Conservation (phyloP, 2,888 invertebrate genomes). For the Endotricha flammealis region DNA sequence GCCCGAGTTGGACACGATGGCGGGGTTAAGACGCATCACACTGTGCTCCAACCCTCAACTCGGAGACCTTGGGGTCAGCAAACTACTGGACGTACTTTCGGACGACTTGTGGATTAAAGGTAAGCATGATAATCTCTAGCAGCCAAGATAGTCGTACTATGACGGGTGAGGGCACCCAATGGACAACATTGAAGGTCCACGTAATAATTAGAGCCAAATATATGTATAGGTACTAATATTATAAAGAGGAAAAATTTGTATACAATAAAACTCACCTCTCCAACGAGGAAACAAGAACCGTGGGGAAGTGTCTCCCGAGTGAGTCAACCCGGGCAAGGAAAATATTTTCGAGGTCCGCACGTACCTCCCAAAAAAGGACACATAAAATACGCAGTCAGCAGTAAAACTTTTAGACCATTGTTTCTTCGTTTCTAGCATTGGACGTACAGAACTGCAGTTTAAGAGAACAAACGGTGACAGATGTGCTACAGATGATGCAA, state of each 20-base stretch:
- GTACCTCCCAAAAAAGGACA: no score
- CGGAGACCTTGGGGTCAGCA: slow-evolving; percentile 80
- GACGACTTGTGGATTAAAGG: slow-evolving; percentile 90
- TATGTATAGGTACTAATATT: no score
- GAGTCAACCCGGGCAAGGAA: no score
- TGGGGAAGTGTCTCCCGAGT: no score
- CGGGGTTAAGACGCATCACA: slow-evolving; percentile 83
- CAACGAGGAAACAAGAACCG: no score
- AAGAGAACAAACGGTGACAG: slow-evolving; percentile 77
- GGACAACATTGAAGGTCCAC: no score
- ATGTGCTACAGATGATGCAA: slow-evolving; percentile 79
- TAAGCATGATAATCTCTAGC: slow-evolving; percentile 28
- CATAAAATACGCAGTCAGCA: no score
- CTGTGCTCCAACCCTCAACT: slow-evolving; percentile 84
- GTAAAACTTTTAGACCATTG: no score
- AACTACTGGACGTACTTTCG: slow-evolving; percentile 82
- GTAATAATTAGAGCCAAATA: no score
- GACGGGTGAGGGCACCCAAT: background rate
- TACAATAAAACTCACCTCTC: no score
- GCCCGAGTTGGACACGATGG: slow-evolving; percentile 84
- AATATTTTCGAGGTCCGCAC: no score
- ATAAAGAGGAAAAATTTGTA: no score
- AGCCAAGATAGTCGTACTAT: background rate
- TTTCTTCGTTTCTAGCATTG: slow-evolving; percentile 79
- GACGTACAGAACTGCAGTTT: slow-evolving; percentile 87